Evolutionary conservation across 2,113 vertebrate species (phyloP), one percentile per base, ranked within the genome.

Genomic region (Carollia perspicillata): DNA sequence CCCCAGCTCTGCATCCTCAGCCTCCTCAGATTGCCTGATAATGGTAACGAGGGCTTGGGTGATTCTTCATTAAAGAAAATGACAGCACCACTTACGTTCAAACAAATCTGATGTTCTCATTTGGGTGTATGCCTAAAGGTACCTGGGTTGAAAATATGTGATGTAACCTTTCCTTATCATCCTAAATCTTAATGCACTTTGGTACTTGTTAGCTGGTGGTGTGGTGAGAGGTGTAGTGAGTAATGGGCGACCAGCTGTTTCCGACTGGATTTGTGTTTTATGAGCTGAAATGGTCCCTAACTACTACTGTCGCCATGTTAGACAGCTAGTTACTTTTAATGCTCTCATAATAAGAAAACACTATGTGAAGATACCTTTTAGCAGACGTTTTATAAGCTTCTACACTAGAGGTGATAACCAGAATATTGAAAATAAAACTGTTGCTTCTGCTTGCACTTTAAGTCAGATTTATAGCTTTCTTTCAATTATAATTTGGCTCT

Each of bases 51-150:
- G 69, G 66, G n/a, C 86, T 84, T 68, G 16, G 74, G 80, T 95
- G 95, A 91, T 92, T 96, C 93, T 97, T 97, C 97, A 96, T 97
- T 95, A 97, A 94, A 97, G 95, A 88, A 65, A 88, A 80, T 79
- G 95, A 87, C 95, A 97, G 95, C 89, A 93, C 94, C 86, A 72
- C 97, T 97, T 92, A 93, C 4, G 77, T 95, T 92, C 95, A 88
- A 95, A 66, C 94, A 94, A 88, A 95, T 80, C 47, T 37, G 93
- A 88, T 80, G 66, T 47, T 97, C 77, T 94, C 92, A 79, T 94
- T 81, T 92, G 97, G 86, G 92, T 95, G 89, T 95, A 40, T 96
- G 92, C 93, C 60, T 93, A 85, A 88, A 96, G 74, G 47, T 95
- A 94, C 93, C 77, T 93, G 53, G 88, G 84, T 71, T 89, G 83